Conservation (phyloP, 2,888 invertebrate genomes). For the Scaptomyza flava region DNA sequence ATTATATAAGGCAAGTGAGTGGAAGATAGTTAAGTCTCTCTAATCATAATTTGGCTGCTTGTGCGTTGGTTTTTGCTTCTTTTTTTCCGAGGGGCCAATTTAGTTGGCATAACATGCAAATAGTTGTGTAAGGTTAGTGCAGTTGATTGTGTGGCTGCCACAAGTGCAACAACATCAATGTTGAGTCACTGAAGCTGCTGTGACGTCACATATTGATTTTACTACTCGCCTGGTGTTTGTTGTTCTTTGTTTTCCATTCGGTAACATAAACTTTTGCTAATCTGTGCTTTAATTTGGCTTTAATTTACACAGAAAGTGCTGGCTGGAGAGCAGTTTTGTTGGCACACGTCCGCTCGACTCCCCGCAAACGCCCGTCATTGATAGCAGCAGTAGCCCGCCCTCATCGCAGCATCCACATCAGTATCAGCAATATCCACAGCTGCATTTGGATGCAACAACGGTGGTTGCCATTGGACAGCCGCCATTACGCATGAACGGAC, state of each 20-base stretch:
- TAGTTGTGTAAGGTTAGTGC: slow-evolving; percentile 59
- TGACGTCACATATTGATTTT: slow-evolving; percentile 67
- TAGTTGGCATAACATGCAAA: slow-evolving; percentile 25
- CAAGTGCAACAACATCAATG: slow-evolving; percentile 40
- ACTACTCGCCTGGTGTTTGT: slow-evolving; percentile 45
- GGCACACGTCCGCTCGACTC: slow-evolving; percentile 93
- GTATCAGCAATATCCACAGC: slow-evolving; percentile 43
- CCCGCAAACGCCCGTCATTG: slow-evolving; percentile 91
- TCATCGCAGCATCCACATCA: slow-evolving; percentile 21
- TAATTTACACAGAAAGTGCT: slow-evolving; percentile 86
- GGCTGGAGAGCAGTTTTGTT: slow-evolving; percentile 97
- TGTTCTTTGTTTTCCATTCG: background rate
- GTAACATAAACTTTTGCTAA: background rate
- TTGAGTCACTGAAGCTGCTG: slow-evolving; percentile 44
- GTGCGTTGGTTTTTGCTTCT: background rate
- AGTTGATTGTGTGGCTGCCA: slow-evolving; percentile 19
- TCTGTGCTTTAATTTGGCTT: background rate
- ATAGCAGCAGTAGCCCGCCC: slow-evolving; percentile 83
- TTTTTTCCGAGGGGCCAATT: too few species aligned
- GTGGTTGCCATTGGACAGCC: slow-evolving; percentile 52
- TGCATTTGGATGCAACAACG: slow-evolving; percentile 47
- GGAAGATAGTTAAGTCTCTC: background rate
- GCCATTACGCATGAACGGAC: slow-evolving; percentile 84
- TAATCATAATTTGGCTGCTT: background rate
- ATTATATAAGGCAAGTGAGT: slow-evolving; percentile 22